phyloP scores from a whole-genome alignment of 1,140 invertebrate species.

The Drosophila orosa region DNA sequence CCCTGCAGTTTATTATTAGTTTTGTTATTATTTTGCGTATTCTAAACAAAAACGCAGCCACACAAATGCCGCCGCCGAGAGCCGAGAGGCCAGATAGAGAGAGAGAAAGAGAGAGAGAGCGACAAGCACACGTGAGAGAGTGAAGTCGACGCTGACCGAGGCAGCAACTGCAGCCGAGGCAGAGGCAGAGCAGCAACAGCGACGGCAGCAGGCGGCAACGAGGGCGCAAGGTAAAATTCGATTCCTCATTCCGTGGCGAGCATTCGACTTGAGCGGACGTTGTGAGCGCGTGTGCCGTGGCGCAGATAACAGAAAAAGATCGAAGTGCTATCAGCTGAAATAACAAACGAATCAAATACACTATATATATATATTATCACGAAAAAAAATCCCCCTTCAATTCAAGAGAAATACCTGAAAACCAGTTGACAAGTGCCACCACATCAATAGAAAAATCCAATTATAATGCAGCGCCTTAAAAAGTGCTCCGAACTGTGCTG shows the following conservation, averaged over 20 bases:
- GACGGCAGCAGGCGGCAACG: constrained; percentile 28
- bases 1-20: constrained; percentile 83
- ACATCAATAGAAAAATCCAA: constrained; percentile 11
- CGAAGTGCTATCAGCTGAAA: constrained; percentile 37
- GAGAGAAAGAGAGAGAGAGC: constrained; percentile 17
- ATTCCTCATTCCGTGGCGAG: constrained; percentile 74
- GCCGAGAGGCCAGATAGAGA: constrained; percentile 3
- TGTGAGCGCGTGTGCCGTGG: constrained; percentile 64
- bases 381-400: not conserved
- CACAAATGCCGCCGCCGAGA: constrained; percentile 26
- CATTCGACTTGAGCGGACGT: constrained; percentile 64
- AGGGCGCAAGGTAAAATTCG: constrained; percentile 68
- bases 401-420: constrained; percentile 17
- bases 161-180: constrained; percentile 9
- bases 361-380: constrained; percentile 15
- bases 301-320: constrained; percentile 28
- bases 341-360: constrained; percentile 30
- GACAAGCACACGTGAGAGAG: constrained; percentile 49
- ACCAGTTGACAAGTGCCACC: constrained; percentile 36
- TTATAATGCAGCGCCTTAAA: constrained; percentile 48
- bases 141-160: constrained; percentile 12
- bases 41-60: constrained; percentile 78
- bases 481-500: constrained; percentile 50
- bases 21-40: constrained; percentile 84
- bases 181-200: constrained; percentile 2